These are phyloP conservation scores for Heliconius melpomene DNA, from an alignment of 1,140 invertebrate genomes.

Conservation along the genomic window DNA sequence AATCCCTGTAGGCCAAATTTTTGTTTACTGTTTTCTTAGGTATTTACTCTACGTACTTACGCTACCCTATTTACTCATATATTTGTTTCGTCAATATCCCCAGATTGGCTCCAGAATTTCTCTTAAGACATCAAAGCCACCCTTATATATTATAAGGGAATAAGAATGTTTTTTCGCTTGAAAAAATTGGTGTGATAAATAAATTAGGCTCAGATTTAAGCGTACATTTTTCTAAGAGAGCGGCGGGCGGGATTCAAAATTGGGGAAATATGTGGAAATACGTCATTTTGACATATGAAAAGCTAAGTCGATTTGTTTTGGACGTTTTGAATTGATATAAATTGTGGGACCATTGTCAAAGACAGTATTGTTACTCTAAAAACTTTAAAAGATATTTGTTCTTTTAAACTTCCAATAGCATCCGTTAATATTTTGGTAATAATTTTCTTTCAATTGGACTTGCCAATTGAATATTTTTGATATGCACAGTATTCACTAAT, in stretches of 20 bases:
- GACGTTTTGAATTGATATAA: conserved; percentile 36
- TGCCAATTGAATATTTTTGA: too few relatives aligned
- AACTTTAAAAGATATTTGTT: too few relatives aligned
- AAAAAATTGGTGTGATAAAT: conserved; percentile 53
- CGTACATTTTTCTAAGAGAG: conserved; percentile 50
- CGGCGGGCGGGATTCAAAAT: conserved; percentile 36
- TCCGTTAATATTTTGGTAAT: too few relatives aligned
- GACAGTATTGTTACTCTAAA: too few relatives aligned
- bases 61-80: conserved; percentile 23
- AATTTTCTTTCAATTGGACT: too few relatives aligned
- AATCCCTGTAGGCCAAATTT: not conserved
- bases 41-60: not conserved
- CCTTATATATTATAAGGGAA: conserved; percentile 37
- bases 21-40: conserved; percentile 9
- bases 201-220: conserved; percentile 55
- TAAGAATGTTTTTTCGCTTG: conserved; percentile 41
- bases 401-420: too few relatives aligned
- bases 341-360: not conserved
- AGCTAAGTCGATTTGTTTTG: conserved; percentile 51
- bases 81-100: conserved; percentile 30
- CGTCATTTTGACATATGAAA: conserved; percentile 49
- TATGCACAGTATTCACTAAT: too few relatives aligned
- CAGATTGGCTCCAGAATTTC: conserved; percentile 33
- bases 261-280: conserved; percentile 23
- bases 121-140: conserved; percentile 40